Evolutionary conservation across 2,113 vertebrate species (phyloP).

Genomic region (Rhea pennata): DNA sequence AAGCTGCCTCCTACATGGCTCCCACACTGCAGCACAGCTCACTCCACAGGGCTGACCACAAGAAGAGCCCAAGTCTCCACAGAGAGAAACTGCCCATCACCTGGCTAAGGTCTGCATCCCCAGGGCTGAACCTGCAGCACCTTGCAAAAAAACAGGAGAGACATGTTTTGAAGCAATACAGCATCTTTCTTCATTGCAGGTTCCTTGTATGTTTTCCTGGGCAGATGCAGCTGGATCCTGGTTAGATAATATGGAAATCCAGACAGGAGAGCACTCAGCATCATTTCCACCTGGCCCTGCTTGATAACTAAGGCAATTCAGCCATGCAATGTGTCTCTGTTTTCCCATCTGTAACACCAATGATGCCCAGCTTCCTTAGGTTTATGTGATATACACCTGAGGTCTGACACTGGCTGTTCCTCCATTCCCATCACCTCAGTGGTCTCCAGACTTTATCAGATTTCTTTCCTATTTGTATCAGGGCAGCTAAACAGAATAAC

Average conservation of each 20-base stretch:
- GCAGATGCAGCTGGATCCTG: neutral
- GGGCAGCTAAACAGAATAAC: neutral
- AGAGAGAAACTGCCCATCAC: neutral
- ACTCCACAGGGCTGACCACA: neutral
- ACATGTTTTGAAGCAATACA: neutral
- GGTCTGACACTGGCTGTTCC: neutral
- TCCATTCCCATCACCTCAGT: neutral
- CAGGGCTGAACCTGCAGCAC: neutral
- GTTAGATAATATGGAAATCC: neutral
- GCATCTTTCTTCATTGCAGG: neutral
- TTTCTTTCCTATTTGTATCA: neutral
- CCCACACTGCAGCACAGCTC: neutral
- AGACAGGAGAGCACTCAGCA: neutral
- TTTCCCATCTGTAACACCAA: neutral
- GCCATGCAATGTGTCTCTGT: neutral
- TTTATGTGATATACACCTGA: neutral
- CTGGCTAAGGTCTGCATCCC: neutral
- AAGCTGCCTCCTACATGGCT: neutral
- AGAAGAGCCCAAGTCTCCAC: accelerated
- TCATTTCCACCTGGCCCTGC: neutral
- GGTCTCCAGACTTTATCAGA: neutral
- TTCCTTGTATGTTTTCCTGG: neutral
- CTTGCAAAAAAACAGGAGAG: neutral
- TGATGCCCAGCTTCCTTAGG: neutral
- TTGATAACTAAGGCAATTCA: neutral